phyloP scores from a whole-genome alignment of 2,113 vertebrate genomes.

The Saguinus imperator region DNA sequence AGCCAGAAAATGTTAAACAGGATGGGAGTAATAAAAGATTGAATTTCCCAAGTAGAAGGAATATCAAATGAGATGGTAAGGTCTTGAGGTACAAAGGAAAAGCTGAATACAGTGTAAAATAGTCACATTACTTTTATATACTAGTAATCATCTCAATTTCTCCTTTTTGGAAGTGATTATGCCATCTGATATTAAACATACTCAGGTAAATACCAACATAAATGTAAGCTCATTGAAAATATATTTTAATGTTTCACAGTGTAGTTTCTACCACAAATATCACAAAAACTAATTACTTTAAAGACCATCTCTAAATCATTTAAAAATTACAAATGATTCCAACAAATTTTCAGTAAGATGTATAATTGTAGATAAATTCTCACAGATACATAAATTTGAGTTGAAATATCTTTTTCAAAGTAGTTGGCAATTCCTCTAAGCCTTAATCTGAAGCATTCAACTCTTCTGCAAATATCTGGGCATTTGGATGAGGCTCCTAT shows the following conservation, averaged over 20 bases:
- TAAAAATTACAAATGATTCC: neutral
- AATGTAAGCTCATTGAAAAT: neutral
- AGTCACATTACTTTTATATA: neutral
- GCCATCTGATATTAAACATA: neutral
- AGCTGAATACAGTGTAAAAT: neutral
- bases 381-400: neutral
- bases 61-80: neutral
- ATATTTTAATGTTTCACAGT: constrained; percentile 5
- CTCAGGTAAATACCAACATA: neutral
- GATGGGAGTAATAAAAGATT: neutral
- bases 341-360: neutral
- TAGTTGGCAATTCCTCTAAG: neutral
- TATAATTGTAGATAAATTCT: neutral
- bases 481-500: neutral
- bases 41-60: neutral
- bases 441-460: neutral
- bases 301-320: neutral
- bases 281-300: neutral
- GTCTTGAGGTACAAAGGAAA: neutral
- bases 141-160: neutral
- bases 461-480: neutral
- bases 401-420: neutral
- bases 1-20: neutral
- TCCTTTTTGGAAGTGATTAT: neutral
- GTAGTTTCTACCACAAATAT: neutral